Base-by-base conservation (phyloP, 1,140 invertebrate genomes). In the Heterodera carotae region DNA sequence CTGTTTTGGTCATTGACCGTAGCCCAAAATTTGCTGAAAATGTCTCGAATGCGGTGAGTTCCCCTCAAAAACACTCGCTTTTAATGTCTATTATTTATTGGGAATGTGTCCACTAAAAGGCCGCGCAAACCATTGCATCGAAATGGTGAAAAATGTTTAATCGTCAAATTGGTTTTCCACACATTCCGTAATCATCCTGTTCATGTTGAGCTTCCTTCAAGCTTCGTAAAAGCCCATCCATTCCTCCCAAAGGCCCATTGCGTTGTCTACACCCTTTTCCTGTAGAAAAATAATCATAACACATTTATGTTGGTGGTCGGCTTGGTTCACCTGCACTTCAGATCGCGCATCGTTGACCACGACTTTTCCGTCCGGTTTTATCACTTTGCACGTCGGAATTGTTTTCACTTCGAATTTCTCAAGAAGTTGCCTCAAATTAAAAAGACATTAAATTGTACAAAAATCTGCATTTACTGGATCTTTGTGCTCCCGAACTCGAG, bases 291-390 rank as follows among this genome's bases (percentile, higher is more conserved):
- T 60, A 27, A n/a, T 25, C 53, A 60, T 77, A 1, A 15, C n/a
- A n/a, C n/a, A n/a, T n/a, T n/a, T 27, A 12, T 10, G 33, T 31
- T 18, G 12, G 18, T 25, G n/a, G 36, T 29, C 18, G 15, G 27
- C 39, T 8, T 22, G 25, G 39, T 43, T 81, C 29, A 84, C 80
- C 53, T 77, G 81, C 36, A 86, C 79, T 75, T 87, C 85, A 7
- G 84, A 87, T 12, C 85, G 75, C 48, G 86, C 85, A 76, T 87
- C 86, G 7, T 84, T n/a, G 62, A 88, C 81, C 7, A 88, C 76
- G 15, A 87, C 85, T 43, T 76, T 80, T 56, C 85, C 85, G 64
- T 87, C 84, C 18, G 84, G 80, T 66, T 88, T 87, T 68, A 87
- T 78, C 39, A 87, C 81, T 39, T 80, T 75, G 29, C 86, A 70